These are phyloP conservation scores for Apamea crenata DNA, from an alignment of 2,888 invertebrate genomes.

Conservation along the genomic window DNA sequence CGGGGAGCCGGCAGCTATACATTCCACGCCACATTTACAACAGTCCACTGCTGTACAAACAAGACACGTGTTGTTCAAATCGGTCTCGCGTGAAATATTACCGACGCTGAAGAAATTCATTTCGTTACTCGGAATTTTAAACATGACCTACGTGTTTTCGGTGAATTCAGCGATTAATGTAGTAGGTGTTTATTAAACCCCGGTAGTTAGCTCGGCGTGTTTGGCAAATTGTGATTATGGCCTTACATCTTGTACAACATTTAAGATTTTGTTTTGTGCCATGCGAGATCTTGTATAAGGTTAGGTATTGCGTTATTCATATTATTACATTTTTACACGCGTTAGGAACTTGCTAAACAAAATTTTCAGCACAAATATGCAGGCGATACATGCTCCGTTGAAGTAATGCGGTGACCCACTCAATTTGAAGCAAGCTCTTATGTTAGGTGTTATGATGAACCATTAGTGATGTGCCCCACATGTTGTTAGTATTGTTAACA, in stretches of 20 bases:
- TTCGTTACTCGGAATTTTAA: slow-evolving; percentile 70
- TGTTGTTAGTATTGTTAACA: slow-evolving; percentile 63
- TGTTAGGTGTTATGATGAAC: slow-evolving; percentile 46
- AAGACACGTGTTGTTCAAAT: slow-evolving; percentile 82
- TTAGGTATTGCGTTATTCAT: slow-evolving; percentile 10
- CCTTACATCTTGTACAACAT: slow-evolving; percentile 20
- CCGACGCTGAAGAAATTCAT: slow-evolving; percentile 73
- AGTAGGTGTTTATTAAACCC: slow-evolving; percentile 21
- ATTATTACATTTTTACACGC: not conserved
- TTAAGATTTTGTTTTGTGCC: slow-evolving; percentile 4
- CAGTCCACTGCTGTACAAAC: slow-evolving; percentile 78
- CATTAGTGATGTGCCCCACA: slow-evolving; percentile 52
- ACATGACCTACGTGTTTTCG: slow-evolving; percentile 53
- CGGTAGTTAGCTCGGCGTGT: slow-evolving; percentile 24
- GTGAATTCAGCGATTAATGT: slow-evolving; percentile 49
- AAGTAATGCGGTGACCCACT: slow-evolving; percentile 39
- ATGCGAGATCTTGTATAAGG: not conserved
- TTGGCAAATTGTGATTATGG: slow-evolving; percentile 3
- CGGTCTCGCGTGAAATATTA: slow-evolving; percentile 78
- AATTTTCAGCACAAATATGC: slow-evolving; percentile 27
- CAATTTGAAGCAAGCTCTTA: slow-evolving; percentile 53
- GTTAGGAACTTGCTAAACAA: slow-evolving; percentile 8
- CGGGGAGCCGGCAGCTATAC: slow-evolving; percentile 66
- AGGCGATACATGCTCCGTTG: slow-evolving; percentile 44
- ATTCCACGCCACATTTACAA: slow-evolving; percentile 79